Percentiles rank a stretch among this genome's conserved stretches.
Evolutionary conservation across 2,797 vertebrate species (phyloP).

Genomic region (Rhodeus uyekii): DNA sequence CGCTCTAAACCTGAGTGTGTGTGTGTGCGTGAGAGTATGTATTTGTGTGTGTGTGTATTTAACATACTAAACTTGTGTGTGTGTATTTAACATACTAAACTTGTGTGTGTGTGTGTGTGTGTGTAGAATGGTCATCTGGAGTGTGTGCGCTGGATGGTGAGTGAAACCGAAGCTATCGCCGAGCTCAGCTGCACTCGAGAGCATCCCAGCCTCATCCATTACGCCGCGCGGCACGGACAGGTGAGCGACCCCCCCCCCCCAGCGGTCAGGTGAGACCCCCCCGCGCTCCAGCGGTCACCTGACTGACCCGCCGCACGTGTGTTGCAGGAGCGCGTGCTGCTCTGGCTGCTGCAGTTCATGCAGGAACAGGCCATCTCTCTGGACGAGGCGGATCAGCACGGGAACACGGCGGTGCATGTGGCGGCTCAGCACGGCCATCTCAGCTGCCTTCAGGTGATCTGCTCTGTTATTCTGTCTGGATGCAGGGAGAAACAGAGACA

Average conservation of each 20-base stretch:
- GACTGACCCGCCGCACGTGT: not conserved
- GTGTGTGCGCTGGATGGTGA: constrained; percentile 98
- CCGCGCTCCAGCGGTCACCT: not conserved
- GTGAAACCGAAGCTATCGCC: constrained; percentile 96
- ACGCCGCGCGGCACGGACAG: constrained; percentile 93
- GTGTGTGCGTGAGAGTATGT: too few relatives aligned
- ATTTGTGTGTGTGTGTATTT: too few relatives aligned
- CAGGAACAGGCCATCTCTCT: constrained; percentile 97
- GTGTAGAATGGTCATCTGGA: constrained; percentile 91
- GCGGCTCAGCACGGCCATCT: constrained; percentile 93
- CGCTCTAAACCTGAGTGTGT: not conserved
- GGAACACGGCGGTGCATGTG: constrained; percentile 92
- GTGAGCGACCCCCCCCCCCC: constrained; percentile 68
- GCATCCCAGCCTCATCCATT: constrained; percentile 95
- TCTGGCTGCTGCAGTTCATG: constrained; percentile 99
- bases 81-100: not conserved
- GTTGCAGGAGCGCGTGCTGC: constrained; percentile 89
- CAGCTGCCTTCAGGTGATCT: constrained; percentile 89
- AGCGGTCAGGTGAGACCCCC: not conserved
- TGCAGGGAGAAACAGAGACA: constrained; percentile 34
- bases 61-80: not conserved
- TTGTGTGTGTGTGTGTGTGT: constrained; percentile 16
- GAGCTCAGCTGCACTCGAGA: constrained; percentile 95
- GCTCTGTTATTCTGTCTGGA: not conserved
- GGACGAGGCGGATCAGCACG: constrained; percentile 93